Evolutionary conservation across 2,888 invertebrate species (phyloP).

Genomic region (Terebella lapidaria): DNA sequence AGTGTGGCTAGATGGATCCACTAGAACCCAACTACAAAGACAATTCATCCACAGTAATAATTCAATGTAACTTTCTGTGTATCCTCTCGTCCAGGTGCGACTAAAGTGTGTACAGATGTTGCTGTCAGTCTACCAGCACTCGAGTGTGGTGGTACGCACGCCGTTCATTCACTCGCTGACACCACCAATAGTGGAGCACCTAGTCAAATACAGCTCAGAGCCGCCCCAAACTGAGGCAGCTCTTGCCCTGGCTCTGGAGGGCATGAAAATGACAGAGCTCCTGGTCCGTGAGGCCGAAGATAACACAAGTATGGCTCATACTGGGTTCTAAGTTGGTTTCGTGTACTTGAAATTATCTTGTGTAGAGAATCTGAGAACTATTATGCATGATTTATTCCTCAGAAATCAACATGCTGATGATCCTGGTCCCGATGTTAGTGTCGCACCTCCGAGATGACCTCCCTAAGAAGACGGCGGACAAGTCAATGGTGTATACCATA

Average conservation of each 20-base stretch:
- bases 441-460: slow-evolving; percentile 64
- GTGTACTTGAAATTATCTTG: too few species aligned
- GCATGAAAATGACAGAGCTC: slow-evolving; percentile 70
- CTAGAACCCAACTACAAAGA: not conserved
- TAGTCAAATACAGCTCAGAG: slow-evolving; percentile 64
- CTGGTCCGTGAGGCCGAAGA: slow-evolving; percentile 71
- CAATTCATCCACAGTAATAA: not conserved
- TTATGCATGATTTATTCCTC: too few species aligned
- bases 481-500: slow-evolving; percentile 30
- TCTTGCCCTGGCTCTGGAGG: slow-evolving; percentile 67
- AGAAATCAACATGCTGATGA: slow-evolving; percentile 85
- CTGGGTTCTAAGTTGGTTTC: too few species aligned
- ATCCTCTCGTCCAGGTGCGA: slow-evolving; percentile 59
- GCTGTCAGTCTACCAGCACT: slow-evolving; percentile 70
- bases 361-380: too few species aligned
- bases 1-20: too few species aligned
- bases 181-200: slow-evolving; percentile 71
- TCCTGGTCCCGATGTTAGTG: slow-evolving; percentile 85
- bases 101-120: slow-evolving; percentile 75
- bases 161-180: slow-evolving; percentile 78
- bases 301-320: slow-evolving; percentile 70
- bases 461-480: not conserved
- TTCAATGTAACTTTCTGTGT: not conserved
- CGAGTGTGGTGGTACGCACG: slow-evolving; percentile 66
- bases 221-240: slow-evolving; percentile 65